Base-by-base conservation (phyloP, 2,888 invertebrate genomes). In the Brachynemurus nebulosus region DNA sequence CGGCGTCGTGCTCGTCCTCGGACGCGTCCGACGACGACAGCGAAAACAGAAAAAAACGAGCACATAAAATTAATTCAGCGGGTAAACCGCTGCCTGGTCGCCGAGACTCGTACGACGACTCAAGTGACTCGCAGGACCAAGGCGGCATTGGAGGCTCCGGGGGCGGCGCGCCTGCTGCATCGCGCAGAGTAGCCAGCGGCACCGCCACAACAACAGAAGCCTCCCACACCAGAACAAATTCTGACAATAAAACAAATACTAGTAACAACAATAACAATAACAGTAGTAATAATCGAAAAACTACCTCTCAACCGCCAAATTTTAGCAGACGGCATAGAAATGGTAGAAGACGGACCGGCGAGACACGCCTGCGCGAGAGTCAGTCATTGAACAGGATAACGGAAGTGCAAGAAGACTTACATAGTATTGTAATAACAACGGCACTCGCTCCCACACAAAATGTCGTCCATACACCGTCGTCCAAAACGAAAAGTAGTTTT, bases 1-100 rank as follows among this genome's bases (percentile, higher is more conserved):
- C 81, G n/a, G 86, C 89, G 5, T 91, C 91, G 42, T 92, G 92
- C 59, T 91, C 91, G 54, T 92, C 91, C 42, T 92, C 92, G 0
- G 93, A 95, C 63, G 86, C 93, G 5, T 91, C 91, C 47, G 92
- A 92, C 61, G 80, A 80, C 54, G 86, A 86, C 58, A 84, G 84
- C 42, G 88, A 88, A 58, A 74, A 76, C 35, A 75, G 85, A 50
- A 88, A 88, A 60, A 86, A 88, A 59, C 72, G 86, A 43, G 80
- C 81, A 11, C 80, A 84, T 49, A 81, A 80, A 58, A 70, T 84
- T 44, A 66, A 67, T 44, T 71, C 75, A 18, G 72, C 78, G 34
- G 70, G 68, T 5, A 77, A 79, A 52, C 72, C 80, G 30, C 65
- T 78, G 45, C 68, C 71, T 48, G 68, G 67, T 47, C 69, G 86